A percentile compares a stretch with the other conserved stretches of the same genome.
Evolutionary conservation across 2,113 vertebrate genomes (phyloP).

Genomic region (Chrysemys picta): DNA sequence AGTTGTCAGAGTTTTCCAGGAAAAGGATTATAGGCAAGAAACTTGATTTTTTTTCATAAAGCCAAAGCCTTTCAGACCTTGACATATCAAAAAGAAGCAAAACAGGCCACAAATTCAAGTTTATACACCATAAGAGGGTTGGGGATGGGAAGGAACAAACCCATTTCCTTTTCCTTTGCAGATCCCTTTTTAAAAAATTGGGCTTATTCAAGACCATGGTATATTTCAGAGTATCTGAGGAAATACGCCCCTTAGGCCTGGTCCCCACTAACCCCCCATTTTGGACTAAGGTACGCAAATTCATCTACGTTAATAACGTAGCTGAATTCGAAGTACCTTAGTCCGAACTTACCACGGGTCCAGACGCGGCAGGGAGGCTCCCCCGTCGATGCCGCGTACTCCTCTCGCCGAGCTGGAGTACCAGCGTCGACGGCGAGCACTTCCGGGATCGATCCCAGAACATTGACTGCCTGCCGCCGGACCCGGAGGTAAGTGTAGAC

Average conservation of each 20-base stretch:
- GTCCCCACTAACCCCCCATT: too few relatives aligned
- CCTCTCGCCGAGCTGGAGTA: too few relatives aligned
- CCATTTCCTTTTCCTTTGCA: neutral
- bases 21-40: neutral
- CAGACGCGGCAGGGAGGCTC: too few relatives aligned
- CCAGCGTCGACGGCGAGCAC: too few relatives aligned
- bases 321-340: too few relatives aligned
- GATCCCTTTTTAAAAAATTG: neutral
- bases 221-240: neutral
- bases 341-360: too few relatives aligned
- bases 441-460: too few relatives aligned
- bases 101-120: neutral
- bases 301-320: too few relatives aligned
- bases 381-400: too few relatives aligned
- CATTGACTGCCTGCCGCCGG: too few relatives aligned
- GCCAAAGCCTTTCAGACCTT: neutral
- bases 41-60: neutral
- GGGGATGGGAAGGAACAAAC: neutral
- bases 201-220: neutral
- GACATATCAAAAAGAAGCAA: neutral
- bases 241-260: rapidly evolving
- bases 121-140: neutral
- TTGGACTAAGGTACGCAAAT: too few relatives aligned
- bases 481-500: too few relatives aligned
- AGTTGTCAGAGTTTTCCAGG: neutral